Conservation (phyloP, 2,888 invertebrate species). For the Mimumesa dahlbomi region DNA sequence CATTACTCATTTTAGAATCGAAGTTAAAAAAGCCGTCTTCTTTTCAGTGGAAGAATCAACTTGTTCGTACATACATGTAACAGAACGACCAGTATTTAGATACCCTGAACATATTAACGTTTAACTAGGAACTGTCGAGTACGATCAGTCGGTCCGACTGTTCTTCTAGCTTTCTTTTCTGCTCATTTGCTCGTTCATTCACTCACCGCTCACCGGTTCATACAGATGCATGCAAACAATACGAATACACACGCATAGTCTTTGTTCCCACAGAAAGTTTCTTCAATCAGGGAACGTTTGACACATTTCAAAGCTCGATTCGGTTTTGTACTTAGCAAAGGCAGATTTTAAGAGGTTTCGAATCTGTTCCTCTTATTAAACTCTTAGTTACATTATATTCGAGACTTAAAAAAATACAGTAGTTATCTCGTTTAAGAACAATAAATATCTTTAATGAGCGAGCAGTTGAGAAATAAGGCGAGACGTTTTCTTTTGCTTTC, state of each 20-base stretch:
- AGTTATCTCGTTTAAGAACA: constrained; percentile 63
- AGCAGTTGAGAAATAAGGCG: constrained; percentile 70
- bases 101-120: constrained; percentile 43
- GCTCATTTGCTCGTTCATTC: too few relatives aligned
- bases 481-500: constrained; percentile 42
- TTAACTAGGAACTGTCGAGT: constrained; percentile 44
- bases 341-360: constrained; percentile 49
- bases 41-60: too few relatives aligned
- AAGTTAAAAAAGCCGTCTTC: too few relatives aligned
- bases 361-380: constrained; percentile 28
- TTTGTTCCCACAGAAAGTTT: constrained; percentile 33
- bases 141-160: constrained; percentile 24
- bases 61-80: too few relatives aligned
- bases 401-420: constrained; percentile 74
- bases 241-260: constrained; percentile 29
- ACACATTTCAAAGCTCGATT: constrained; percentile 15
- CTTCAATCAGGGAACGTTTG: constrained; percentile 10
- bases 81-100: constrained; percentile 21
- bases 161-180: too few relatives aligned
- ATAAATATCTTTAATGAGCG: constrained; percentile 67
- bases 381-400: constrained; percentile 16
- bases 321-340: constrained; percentile 61
- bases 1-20: too few relatives aligned
- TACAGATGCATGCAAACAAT: constrained; percentile 28
- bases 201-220: constrained; percentile 31